Conservation (phyloP, 2,797 vertebrate genomes). For the Peromyscus nudipes region DNA sequence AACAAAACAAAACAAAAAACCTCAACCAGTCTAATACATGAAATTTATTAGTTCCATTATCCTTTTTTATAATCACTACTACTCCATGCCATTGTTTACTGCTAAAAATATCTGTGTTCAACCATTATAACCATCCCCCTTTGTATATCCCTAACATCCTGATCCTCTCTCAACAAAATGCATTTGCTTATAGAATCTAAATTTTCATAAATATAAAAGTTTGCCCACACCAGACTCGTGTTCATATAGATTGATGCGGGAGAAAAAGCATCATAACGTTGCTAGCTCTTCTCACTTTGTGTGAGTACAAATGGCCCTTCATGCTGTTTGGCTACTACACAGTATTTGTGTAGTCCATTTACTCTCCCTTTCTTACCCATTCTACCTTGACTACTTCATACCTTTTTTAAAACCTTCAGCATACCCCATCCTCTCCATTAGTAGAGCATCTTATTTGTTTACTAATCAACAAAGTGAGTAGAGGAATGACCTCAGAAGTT, state of each 20-base stretch:
- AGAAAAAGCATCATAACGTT: neutral
- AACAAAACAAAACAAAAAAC: too few species aligned
- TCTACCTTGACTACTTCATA: neutral
- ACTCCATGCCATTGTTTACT: neutral
- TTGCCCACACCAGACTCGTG: neutral
- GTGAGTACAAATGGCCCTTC: neutral
- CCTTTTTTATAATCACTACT: neutral
- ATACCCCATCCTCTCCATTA: neutral
- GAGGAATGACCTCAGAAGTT: neutral
- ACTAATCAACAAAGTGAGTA: neutral
- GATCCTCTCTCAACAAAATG: neutral
- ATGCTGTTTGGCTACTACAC: neutral
- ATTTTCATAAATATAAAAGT: conserved; percentile 29
- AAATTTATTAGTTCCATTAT: neutral
- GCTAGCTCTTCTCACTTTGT: neutral
- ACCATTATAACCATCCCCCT: neutral
- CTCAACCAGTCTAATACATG: neutral
- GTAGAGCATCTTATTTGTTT: neutral
- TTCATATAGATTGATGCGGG: neutral
- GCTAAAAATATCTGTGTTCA: conserved; percentile 8
- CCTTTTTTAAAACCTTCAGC: neutral
- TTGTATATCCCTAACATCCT: neutral
- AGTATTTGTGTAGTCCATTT: neutral
- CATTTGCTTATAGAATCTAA: neutral
- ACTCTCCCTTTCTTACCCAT: neutral